Percentiles rank a stretch among this genome's conserved stretches.
Evolutionary conservation across 2,888 invertebrate genomes (phyloP).

Genomic region (Mantis religiosa): DNA sequence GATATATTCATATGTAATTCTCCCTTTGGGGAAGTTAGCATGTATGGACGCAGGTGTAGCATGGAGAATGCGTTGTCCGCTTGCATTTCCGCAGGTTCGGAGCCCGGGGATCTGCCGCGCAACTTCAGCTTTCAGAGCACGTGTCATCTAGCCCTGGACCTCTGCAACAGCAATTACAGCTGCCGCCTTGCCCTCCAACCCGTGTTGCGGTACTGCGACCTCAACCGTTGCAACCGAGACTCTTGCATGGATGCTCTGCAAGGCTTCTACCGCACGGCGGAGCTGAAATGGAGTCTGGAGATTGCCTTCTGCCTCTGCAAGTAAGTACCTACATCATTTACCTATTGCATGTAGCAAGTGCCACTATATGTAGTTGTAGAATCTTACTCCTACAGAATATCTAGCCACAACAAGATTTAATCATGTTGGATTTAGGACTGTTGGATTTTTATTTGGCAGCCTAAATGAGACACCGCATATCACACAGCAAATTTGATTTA

Average conservation of each 20-base stretch:
- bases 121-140: slow-evolving; percentile 72
- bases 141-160: slow-evolving; percentile 79
- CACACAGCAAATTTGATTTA: no score
- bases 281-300: slow-evolving; percentile 79
- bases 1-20: no score
- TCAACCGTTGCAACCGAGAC: slow-evolving; percentile 72
- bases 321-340: slow-evolving; percentile 53
- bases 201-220: slow-evolving; percentile 79
- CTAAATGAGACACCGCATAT: no score
- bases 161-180: slow-evolving; percentile 75
- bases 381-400: no score
- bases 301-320: slow-evolving; percentile 92
- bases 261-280: slow-evolving; percentile 77
- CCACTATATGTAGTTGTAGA: no score
- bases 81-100: slow-evolving; percentile 23
- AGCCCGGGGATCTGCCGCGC: slow-evolving; percentile 25
- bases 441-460: no score
- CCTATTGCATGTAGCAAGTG: no score
- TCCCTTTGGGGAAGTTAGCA: no score
- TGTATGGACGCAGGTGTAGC: background rate
- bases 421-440: no score
- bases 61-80: background rate
- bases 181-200: slow-evolving; percentile 76
- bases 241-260: slow-evolving; percentile 85
- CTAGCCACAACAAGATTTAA: no score